Conservation (phyloP, 2,113 vertebrate genomes). For the Lepisosteus osseus region DNA sequence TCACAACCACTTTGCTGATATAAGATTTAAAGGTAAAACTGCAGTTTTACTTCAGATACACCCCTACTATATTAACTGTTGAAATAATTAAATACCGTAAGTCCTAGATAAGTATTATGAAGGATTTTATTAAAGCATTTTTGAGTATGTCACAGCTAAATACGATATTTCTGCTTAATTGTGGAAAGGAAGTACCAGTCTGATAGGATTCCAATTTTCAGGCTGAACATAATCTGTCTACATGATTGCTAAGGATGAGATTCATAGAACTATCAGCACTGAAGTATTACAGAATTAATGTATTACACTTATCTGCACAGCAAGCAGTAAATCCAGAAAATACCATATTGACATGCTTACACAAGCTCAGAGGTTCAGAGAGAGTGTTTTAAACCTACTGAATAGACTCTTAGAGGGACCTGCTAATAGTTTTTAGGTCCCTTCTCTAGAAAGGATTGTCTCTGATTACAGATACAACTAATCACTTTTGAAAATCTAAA, state of each 20-base stretch:
- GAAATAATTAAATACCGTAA: no score
- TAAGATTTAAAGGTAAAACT: no score
- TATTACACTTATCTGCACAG: conserved; percentile 2
- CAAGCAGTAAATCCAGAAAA: background rate
- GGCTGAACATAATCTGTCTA: background rate
- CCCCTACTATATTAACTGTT: no score
- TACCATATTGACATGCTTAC: background rate
- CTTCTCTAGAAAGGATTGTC: conserved; percentile 16
- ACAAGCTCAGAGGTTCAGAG: background rate
- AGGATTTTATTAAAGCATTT: no score
- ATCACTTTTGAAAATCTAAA: conserved; percentile 23
- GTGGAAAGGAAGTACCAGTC: background rate
- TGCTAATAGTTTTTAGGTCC: background rate
- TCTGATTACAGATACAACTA: conserved; percentile 26
- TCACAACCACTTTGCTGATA: no score
- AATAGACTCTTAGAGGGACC: background rate
- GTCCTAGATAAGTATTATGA: no score
- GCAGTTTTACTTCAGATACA: no score
- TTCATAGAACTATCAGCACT: background rate
- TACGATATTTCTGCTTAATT: no score
- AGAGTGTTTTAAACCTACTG: background rate
- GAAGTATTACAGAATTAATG: conserved; percentile 2
- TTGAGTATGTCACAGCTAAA: no score
- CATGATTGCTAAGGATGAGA: background rate
- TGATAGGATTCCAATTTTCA: background rate